phyloP scores from a whole-genome alignment of 2,797 vertebrate species.

The Rhinophrynus dorsalis region DNA sequence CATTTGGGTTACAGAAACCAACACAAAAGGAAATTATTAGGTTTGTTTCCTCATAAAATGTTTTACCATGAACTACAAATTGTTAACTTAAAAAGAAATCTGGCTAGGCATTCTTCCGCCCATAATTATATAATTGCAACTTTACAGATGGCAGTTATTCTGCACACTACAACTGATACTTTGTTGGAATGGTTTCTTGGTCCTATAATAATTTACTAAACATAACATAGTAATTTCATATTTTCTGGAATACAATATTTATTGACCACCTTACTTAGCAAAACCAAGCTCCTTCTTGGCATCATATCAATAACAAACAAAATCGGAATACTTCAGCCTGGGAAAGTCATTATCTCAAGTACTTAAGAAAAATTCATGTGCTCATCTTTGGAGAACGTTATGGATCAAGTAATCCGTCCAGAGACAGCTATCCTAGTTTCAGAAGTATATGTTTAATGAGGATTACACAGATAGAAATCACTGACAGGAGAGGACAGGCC shows the following conservation, averaged over 20 bases:
- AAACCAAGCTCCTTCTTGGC: conserved; percentile 2
- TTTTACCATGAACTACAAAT: conserved; percentile 21
- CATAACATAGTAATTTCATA: conserved; percentile 24
- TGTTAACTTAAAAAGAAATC: conserved; percentile 22
- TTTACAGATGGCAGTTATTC: conserved; percentile 6
- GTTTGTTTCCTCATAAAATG: conserved; percentile 8
- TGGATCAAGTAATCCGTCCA: conserved; percentile 50
- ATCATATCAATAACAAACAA: conserved; percentile 19
- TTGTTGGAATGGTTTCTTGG: background rate
- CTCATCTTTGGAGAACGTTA: conserved; percentile 57
- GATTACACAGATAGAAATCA: conserved; percentile 60
- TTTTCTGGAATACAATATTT: conserved; percentile 20
- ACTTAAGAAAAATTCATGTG: conserved; percentile 47
- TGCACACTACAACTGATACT: conserved; percentile 18
- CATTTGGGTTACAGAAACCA: conserved; percentile 6
- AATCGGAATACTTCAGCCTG: conserved; percentile 43
- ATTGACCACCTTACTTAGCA: conserved; percentile 15
- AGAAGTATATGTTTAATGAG: conserved; percentile 63
- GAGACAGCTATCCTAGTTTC: conserved; percentile 57
- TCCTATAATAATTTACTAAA: conserved; percentile 22
- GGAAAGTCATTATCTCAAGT: conserved; percentile 38
- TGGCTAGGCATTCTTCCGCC: conserved; percentile 12
- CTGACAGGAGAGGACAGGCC: conserved; percentile 53
- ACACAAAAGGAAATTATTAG: conserved; percentile 18
- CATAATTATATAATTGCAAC: conserved; percentile 26